Conservation (phyloP, 2,113 vertebrate genomes). For the Xyrauchen texanus region DNA sequence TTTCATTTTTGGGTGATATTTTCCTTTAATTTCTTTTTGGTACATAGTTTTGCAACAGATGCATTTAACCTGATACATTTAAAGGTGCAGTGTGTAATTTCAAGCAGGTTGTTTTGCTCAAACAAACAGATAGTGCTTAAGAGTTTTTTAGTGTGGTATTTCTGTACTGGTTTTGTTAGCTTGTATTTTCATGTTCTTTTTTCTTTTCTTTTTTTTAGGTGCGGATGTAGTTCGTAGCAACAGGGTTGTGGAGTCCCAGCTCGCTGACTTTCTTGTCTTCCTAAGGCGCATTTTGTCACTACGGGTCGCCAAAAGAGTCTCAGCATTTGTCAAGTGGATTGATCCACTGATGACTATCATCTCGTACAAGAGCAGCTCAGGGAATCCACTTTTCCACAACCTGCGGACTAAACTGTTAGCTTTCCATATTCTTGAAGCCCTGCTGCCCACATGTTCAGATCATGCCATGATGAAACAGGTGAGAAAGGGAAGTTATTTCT, state of each 20-base stretch:
- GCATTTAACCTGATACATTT: no score
- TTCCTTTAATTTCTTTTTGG: no score
- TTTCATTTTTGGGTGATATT: no score
- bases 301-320: conserved; percentile 69
- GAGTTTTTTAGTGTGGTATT: background rate
- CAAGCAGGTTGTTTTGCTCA: no score
- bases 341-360: conserved; percentile 79
- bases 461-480: conserved; percentile 73
- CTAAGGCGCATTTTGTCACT: conserved; percentile 75
- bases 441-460: conserved; percentile 76
- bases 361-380: conserved; percentile 72
- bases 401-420: conserved; percentile 78
- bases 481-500: background rate
- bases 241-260: conserved; percentile 75
- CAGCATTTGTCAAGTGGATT: conserved; percentile 76
- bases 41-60: no score
- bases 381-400: conserved; percentile 71
- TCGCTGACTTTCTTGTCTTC: conserved; percentile 80
- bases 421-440: conserved; percentile 77
- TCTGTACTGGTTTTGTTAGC: background rate
- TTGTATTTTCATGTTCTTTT: background rate
- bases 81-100: no score
- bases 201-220: conserved; percentile 50
- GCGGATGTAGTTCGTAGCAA: conserved; percentile 60
- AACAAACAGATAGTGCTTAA: no score